These are phyloP conservation scores for Cnemophilus loriae DNA, from an alignment of 2,113 vertebrate species.

Conservation along the genomic window DNA sequence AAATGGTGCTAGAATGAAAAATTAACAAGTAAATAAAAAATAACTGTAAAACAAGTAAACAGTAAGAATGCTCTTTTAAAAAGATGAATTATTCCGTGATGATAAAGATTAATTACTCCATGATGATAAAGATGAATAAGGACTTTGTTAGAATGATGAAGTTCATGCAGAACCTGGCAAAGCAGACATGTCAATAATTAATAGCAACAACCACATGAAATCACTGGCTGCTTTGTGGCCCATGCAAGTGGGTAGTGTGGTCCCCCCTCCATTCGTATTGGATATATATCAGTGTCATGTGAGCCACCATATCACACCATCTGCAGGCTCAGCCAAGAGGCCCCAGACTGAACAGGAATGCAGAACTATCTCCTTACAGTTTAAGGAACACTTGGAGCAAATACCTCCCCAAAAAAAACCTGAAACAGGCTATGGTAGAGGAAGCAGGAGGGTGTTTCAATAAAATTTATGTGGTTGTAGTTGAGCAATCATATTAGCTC, in stretches of 20 bases:
- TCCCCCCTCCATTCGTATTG: not conserved
- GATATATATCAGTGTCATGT: not conserved
- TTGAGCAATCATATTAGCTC: not conserved
- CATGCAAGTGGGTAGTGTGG: not conserved
- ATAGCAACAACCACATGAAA: not conserved
- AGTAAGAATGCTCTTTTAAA: not conserved
- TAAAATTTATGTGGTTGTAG: not conserved
- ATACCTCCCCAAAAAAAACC: not conserved
- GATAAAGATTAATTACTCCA: not conserved
- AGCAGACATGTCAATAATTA: not conserved
- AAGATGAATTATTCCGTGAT: accelerated
- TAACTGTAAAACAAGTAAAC: not conserved
- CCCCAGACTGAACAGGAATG: not conserved
- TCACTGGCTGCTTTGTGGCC: not conserved
- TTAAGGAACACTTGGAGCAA: not conserved
- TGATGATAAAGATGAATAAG: not conserved
- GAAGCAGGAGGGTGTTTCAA: not conserved
- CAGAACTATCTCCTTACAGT: not conserved
- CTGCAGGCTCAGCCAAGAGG: not conserved
- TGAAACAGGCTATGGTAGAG: not conserved
- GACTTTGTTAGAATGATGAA: not conserved
- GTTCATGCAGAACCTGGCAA: not conserved
- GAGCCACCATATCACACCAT: not conserved
- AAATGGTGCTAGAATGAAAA: not conserved
- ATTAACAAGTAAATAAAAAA: not conserved